phyloP scores from a whole-genome alignment of 2,888 invertebrate species.

The Melipona beecheii region DNA sequence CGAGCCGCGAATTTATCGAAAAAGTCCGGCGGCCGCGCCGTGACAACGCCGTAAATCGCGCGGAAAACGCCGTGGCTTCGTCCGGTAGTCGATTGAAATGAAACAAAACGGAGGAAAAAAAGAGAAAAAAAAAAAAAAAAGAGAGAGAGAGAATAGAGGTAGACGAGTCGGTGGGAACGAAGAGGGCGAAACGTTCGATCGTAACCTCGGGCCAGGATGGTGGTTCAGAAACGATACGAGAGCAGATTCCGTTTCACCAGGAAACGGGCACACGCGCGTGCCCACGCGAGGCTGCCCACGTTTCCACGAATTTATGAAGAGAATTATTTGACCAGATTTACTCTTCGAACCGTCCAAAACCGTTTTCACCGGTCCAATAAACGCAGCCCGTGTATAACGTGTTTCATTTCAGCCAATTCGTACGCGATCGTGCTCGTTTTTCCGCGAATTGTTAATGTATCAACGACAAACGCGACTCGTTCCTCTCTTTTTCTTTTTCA shows the following conservation, averaged over 20 bases:
- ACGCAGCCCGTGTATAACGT: constrained; percentile 4
- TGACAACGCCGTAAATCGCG: constrained; percentile 21
- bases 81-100: constrained; percentile 17
- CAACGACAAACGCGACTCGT: neutral
- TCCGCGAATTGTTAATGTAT: constrained; percentile 6
- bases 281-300: constrained; percentile 27
- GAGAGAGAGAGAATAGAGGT: neutral
- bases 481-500: neutral
- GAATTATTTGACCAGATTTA: constrained; percentile 47
- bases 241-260: constrained; percentile 45
- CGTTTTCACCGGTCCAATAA: constrained; percentile 17
- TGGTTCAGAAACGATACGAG: constrained; percentile 59
- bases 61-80: constrained; percentile 3
- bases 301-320: constrained; percentile 38
- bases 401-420: constrained; percentile 24
- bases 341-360: constrained; percentile 18
- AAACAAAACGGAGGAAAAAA: neutral
- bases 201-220: constrained; percentile 23
- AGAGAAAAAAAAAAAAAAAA: neutral
- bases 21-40: neutral
- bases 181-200: constrained; percentile 24
- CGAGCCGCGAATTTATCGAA: constrained; percentile 26
- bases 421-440: neutral
- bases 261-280: constrained; percentile 25
- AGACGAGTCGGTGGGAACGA: neutral